A percentile compares a stretch with the other conserved stretches of the same genome.
phyloP scores from a whole-genome alignment of 1,140 invertebrate species.

The Aricia agestis region DNA sequence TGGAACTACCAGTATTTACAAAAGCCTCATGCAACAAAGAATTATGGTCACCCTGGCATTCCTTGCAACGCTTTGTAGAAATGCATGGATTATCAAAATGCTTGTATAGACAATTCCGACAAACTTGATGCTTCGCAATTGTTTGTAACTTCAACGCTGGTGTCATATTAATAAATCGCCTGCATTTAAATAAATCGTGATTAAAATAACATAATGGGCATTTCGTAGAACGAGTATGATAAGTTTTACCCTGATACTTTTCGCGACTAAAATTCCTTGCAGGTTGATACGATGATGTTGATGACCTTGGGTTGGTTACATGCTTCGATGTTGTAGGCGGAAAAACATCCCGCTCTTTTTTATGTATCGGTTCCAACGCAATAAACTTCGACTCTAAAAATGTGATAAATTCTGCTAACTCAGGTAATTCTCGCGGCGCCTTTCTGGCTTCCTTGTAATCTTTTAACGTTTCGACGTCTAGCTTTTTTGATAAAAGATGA shows the following conservation, averaged over 20 bases:
- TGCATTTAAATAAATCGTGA: constrained; percentile 14
- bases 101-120: constrained; percentile 19
- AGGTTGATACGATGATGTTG: background rate
- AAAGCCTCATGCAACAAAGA: constrained; percentile 3
- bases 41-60: constrained; percentile 20
- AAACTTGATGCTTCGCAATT: constrained; percentile 14
- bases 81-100: constrained; percentile 13
- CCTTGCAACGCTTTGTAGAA: constrained; percentile 18
- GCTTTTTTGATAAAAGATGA: constrained; percentile 28
- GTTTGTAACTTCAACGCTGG: constrained; percentile 5
- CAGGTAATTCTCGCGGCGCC: constrained; percentile 21
- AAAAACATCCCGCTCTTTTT: background rate
- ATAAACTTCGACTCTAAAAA: constrained; percentile 23
- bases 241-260: background rate
- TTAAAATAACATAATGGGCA: constrained; percentile 9
- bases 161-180: constrained; percentile 9
- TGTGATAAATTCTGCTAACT: constrained; percentile 23
- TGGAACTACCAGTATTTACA: background rate
- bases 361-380: constrained; percentile 19
- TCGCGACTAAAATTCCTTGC: background rate
- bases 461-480: constrained; percentile 21
- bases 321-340: background rate
- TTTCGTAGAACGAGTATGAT: background rate
- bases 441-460: constrained; percentile 22
- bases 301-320: constrained; percentile 2